phyloP scores from a whole-genome alignment of 2,797 vertebrate genomes.

The Melanotaenia trifasciata region DNA sequence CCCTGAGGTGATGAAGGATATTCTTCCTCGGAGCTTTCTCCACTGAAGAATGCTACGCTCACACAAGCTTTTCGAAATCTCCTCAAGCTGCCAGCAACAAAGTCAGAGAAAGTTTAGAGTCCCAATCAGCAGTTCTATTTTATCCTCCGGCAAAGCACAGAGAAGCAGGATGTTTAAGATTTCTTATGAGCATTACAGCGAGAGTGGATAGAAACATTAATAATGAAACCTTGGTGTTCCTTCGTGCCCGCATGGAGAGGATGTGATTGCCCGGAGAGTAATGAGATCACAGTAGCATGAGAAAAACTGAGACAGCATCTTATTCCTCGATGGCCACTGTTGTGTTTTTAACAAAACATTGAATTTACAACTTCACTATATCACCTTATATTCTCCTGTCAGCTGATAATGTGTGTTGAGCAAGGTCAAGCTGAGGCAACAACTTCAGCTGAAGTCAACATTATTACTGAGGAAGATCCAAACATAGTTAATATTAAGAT shows the following conservation, averaged over 20 bases:
- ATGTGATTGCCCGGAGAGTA: conserved; percentile 8
- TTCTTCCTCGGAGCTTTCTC: neutral
- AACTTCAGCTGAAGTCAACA: too few species aligned
- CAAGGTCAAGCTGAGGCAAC: too few species aligned
- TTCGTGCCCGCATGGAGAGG: neutral
- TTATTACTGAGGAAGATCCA: too few species aligned
- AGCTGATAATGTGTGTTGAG: too few species aligned
- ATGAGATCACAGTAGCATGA: neutral
- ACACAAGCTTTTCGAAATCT: conserved; percentile 30
- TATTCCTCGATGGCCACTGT: too few species aligned
- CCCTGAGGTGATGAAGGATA: conserved; percentile 22
- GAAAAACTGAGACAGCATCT: neutral
- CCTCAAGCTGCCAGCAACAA: conserved; percentile 18
- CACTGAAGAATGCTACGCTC: neutral
- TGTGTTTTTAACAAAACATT: neutral
- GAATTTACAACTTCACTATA: too few species aligned
- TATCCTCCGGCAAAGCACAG: conserved; percentile 1
- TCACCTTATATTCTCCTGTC: too few species aligned
- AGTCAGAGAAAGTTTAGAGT: conserved; percentile 22
- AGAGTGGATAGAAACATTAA: conserved; percentile 12
- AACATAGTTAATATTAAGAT: too few species aligned
- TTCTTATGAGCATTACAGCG: neutral
- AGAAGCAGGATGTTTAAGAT: neutral
- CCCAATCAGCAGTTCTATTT: conserved; percentile 17
- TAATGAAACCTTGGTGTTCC: conserved; percentile 9